Evolutionary conservation across 2,113 vertebrate genomes (phyloP), one percentile per base, ranked within the genome.

Genomic region (Cebidichthys violaceus): DNA sequence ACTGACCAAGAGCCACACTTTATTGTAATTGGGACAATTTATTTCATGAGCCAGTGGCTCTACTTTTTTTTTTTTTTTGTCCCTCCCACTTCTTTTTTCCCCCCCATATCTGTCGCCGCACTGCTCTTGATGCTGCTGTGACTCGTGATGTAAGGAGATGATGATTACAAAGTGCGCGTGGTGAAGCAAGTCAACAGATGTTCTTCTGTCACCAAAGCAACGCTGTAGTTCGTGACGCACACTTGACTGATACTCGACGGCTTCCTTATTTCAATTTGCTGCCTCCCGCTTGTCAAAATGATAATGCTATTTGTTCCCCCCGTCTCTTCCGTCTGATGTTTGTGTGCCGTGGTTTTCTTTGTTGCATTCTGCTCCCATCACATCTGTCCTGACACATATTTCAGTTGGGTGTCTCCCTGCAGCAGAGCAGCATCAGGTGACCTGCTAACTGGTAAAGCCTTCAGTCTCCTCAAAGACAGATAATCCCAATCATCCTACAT

Each of bases 21-120:
- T 95, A 95, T 95, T 94, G 94, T 95, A 96, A 96, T 95, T 96
- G 95, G 94, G 92, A 94, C 94, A 94, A 96, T 95, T 96, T 96
- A 96, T 95, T 94, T 95, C 93, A 91, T 90, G 92, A 94, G 91
- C 92, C 91, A 89, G 83, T 92, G 89, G 79, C 80, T 93, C 87
- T 81, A 91, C 88, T 89, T 93, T 93, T 93, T 93, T 89, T 93
- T 93, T 93, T 88, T 83, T 18, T 18, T 6, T 5, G 74, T 70
- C 61, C 83, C 77, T 78, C 81, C 75, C 75, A 50, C 74, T 83
- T 83, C 65, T 55, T 74, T 61, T 61, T 50, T 2, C 18, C 18
- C 61, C 82, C 45, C 18, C 47, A 62, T 57, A 84, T 82, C 65
- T 82, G 67, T 69, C 64, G 43, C 70, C 20, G 66, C 85, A 84